phyloP scores from a whole-genome alignment of 2,888 invertebrate species.

The Sarcophaga rosellei region DNA sequence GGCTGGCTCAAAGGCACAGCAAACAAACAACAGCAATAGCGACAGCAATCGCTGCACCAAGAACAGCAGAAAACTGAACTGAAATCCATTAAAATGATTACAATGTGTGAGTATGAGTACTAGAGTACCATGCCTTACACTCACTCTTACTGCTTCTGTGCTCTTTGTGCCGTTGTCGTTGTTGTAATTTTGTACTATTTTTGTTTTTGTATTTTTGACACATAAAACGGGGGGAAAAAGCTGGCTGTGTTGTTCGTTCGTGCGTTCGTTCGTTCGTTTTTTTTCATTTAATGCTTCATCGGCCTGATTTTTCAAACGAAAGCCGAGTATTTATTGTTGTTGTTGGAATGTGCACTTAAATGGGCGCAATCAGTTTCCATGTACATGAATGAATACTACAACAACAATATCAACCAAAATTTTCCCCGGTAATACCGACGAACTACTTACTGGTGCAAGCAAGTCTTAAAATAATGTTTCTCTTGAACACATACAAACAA shows the following conservation, averaged over 20 bases:
- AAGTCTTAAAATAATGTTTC: conserved; percentile 31
- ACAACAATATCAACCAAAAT: background rate
- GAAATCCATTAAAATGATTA: conserved; percentile 60
- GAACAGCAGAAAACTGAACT: background rate
- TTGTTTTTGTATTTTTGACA: too few relatives aligned
- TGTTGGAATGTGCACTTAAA: conserved; percentile 60
- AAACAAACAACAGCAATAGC: background rate
- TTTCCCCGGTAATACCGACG: background rate
- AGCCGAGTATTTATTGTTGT: conserved; percentile 48
- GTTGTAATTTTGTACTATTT: too few relatives aligned
- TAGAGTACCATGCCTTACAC: background rate
- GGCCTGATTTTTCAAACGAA: conserved; percentile 58
- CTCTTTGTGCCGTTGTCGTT: background rate
- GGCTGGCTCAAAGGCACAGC: conserved; percentile 1
- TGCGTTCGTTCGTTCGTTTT: conserved; percentile 17
- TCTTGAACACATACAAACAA: background rate
- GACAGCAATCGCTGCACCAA: background rate
- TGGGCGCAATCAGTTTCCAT: conserved; percentile 62
- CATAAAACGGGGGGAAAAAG: background rate
- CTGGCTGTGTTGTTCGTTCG: conserved; percentile 15
- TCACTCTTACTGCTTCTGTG: background rate
- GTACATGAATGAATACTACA: conserved; percentile 12
- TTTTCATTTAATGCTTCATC: conserved; percentile 62
- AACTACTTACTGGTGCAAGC: conserved; percentile 37
- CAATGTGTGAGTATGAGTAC: too few relatives aligned